Base-by-base conservation (phyloP, 2,888 invertebrate genomes). In the Apodemia mormo region DNA sequence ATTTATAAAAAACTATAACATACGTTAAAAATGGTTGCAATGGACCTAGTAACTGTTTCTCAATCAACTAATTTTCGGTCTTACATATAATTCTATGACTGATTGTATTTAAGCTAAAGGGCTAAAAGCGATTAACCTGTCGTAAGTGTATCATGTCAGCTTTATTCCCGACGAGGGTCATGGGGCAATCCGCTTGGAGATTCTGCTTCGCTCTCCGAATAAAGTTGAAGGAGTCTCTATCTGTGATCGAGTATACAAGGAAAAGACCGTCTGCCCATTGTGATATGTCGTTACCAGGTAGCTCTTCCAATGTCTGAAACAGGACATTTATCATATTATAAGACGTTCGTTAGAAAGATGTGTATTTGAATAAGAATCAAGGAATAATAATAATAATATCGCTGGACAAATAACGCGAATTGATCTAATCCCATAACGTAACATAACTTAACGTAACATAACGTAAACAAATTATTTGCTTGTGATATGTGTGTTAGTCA, bases 201-300 rank as follows among this genome's bases (percentile, higher is more conserved):
- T 94, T 94, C 82, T 93, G 95, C 82, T 96, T 96, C 54, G 96
- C 96, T 69, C 96, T 94, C 69, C 96, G 95, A 70, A 97, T 95
- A 83, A 96, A 97, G 85, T 96, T 96, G 88, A 98, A 97, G 37
- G 97, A 97, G 75, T 95, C 94, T 67, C 97, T 94, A 87, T 98
- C 98, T 0, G 97, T 98, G 82, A 98, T 97, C 68, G 98, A 97
- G 88, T 98, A 98, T 52, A 98, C 97, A 65, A 98, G 92, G 69
- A 97, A 95, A 71, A 98, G 92, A 0, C 97, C 98, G 84, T 98
- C 98, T 0, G 97, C 98, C 98, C 98, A 98, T 82, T 96, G 96
- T 43, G 97, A 92, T 71, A 96, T 94, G 64, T 97, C 97, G 74
- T 93, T 93, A 71, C 94, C 94, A 9, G 97, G 96, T 72, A 96